These are phyloP conservation scores for Penaeus indicus DNA, from an alignment of 1,140 invertebrate genomes.

Conservation along the genomic window DNA sequence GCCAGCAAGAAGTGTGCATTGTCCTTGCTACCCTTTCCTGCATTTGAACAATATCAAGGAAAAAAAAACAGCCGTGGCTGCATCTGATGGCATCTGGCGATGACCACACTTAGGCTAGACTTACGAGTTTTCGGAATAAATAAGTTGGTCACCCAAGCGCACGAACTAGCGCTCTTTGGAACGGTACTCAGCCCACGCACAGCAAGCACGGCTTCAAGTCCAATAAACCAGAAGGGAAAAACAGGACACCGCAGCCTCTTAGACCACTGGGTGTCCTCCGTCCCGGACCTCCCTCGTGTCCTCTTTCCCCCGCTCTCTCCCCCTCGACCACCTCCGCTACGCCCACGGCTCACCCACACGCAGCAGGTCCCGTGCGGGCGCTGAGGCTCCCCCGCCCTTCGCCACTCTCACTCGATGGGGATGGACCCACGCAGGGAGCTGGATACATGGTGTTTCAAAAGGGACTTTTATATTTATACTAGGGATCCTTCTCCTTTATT, in stretches of 20 bases:
- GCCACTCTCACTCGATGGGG: background rate
- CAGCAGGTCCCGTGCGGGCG: too few relatives aligned
- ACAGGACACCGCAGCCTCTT: background rate
- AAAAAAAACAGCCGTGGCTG: background rate
- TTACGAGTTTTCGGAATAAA: too few relatives aligned
- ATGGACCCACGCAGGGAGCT: background rate
- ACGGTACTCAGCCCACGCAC: conserved; percentile 8
- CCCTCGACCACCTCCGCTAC: background rate
- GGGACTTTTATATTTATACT: background rate
- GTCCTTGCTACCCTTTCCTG: too few relatives aligned
- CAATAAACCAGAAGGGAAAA: background rate
- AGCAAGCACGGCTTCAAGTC: background rate
- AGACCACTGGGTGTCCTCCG: conserved; percentile 6
- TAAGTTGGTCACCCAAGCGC: too few relatives aligned
- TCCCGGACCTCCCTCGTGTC: background rate
- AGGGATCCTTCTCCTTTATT: background rate
- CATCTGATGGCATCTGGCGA: background rate
- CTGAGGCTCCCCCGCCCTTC: background rate
- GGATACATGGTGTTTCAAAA: background rate
- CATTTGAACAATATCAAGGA: too few relatives aligned
- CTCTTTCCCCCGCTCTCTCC: conserved; percentile 17
- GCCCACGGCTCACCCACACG: too few relatives aligned
- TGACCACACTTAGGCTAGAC: too few relatives aligned
- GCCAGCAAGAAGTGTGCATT: too few relatives aligned
- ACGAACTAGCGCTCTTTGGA: background rate